A percentile compares a stretch with the other conserved stretches of the same genome.
phyloP scores from a whole-genome alignment of 2,888 invertebrate species.

The Drosophila percnosoma region DNA sequence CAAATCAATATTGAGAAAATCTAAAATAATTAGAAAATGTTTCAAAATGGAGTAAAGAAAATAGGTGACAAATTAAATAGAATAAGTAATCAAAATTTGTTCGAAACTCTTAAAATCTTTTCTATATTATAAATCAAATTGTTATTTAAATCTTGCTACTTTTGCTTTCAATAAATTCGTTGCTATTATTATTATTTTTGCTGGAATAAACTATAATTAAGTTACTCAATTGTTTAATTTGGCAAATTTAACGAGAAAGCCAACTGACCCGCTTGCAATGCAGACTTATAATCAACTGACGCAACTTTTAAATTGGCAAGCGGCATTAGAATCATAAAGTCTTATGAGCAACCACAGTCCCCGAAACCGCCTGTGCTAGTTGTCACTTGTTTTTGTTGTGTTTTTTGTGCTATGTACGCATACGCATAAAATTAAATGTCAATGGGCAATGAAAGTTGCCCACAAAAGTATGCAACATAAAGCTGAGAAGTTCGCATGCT shows the following conservation, averaged over 20 bases:
- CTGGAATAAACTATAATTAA: neutral
- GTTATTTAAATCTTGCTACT: neutral
- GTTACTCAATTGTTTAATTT: neutral
- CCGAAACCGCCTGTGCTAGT: conserved; percentile 13
- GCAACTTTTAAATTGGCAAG: conserved; percentile 60
- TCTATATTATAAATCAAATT: neutral
- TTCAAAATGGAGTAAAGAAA: neutral
- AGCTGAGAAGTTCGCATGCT: conserved; percentile 49
- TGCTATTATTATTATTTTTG: neutral
- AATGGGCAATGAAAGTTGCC: conserved; percentile 74
- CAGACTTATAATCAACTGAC: conserved; percentile 52
- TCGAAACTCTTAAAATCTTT: neutral
- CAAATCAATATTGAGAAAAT: neutral
- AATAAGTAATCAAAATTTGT: rapidly evolving
- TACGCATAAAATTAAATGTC: conserved; percentile 72
- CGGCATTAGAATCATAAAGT: conserved; percentile 58
- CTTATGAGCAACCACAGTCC: conserved; percentile 24
- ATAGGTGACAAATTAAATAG: rapidly evolving
- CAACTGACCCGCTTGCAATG: neutral
- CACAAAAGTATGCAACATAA: conserved; percentile 72
- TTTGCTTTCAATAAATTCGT: neutral
- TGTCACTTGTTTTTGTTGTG: conserved; percentile 32
- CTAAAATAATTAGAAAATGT: neutral
- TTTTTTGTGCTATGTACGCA: conserved; percentile 1
- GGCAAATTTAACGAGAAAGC: conserved; percentile 2